Base-by-base conservation (phyloP, 2,797 vertebrate species). In the Champsocephalus gunnari region DNA sequence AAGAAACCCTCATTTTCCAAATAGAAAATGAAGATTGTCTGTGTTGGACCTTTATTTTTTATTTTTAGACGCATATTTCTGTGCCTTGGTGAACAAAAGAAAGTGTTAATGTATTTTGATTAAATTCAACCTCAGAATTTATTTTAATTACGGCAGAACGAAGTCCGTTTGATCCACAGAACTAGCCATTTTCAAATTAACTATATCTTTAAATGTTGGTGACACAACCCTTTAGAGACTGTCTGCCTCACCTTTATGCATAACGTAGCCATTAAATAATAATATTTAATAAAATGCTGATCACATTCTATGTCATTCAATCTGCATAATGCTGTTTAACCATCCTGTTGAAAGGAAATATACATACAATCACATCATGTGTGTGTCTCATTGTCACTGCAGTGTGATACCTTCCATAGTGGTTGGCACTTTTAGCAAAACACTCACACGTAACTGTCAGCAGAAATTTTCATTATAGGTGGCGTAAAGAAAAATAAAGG, bases 381-480 rank as follows among this genome's bases (percentile, higher is more conserved):
- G 9, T 6, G 9, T 38, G 34, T 38, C 8, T 38, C 34, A 38
- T 9, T 7, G 34, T 38, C 34, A 38, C 43, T 75, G 19, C 32
- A 3, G 47, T 49, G 51, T 63, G 24, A 82, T 66, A 38, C 58
- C 53, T 63, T 54, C 34, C 13, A 44, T 68, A 80, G 63, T 71
- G 65, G 58, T 44, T 55, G 58, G 11, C 73, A 63, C 58, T 67
- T 82, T 68, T 28, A 71, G 16, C 41, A 34, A 55, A 86, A 73
- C 73, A 66, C 55, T 28, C 58, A 41, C 45, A 48, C 1, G 3
- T 41, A 69, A 45, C 43, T 57, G 72, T 82, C 71, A 77, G 66
- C 60, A 65, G 14, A 50, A 66, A 73, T 69, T 48, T 44, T 48
- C 61, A 81, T 80, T 80, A 68, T 73, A 70, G 54, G 51, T 61